These are phyloP conservation scores for Callyntrura sp. DNA, from an alignment of 2,888 invertebrate genomes.

Conservation along the genomic window DNA sequence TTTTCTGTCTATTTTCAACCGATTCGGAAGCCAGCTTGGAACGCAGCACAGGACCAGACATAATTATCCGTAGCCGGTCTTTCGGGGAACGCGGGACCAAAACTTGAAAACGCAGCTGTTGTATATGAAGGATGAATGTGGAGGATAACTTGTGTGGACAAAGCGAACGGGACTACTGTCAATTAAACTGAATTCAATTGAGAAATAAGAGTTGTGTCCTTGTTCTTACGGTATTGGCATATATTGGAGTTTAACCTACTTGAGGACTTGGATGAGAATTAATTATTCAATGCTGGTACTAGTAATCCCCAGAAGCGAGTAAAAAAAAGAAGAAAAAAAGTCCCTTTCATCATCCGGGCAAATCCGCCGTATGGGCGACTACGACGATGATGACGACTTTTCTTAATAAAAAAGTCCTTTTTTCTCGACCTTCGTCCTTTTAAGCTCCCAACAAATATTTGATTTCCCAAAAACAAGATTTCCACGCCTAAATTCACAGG, in stretches of 20 bases:
- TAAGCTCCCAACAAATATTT: conserved; percentile 53
- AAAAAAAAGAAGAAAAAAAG: background rate
- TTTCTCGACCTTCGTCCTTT: background rate
- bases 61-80: background rate
- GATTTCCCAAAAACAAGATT: conserved; percentile 27
- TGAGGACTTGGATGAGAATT: conserved; percentile 12
- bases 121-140: conserved; percentile 5
- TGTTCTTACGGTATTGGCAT: conserved; percentile 9
- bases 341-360: conserved; percentile 43
- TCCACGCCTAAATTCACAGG: background rate
- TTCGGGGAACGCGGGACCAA: conserved; percentile 1
- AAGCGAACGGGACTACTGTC: conserved; percentile 1
- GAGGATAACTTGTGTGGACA: background rate
- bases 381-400: background rate
- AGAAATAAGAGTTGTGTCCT: conserved; percentile 10
- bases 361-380: background rate
- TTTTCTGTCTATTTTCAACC: conserved; percentile 26
- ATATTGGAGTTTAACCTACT: background rate
- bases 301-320: conserved; percentile 43
- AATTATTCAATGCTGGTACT: conserved; percentile 51
- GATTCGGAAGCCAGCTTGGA: background rate
- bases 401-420: conserved; percentile 28
- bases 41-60: background rate
- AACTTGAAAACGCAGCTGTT: background rate
- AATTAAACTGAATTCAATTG: conserved; percentile 53